These are phyloP conservation scores for Noctua pronuba DNA, from an alignment of 2,888 invertebrate species.

Conservation along the genomic window DNA sequence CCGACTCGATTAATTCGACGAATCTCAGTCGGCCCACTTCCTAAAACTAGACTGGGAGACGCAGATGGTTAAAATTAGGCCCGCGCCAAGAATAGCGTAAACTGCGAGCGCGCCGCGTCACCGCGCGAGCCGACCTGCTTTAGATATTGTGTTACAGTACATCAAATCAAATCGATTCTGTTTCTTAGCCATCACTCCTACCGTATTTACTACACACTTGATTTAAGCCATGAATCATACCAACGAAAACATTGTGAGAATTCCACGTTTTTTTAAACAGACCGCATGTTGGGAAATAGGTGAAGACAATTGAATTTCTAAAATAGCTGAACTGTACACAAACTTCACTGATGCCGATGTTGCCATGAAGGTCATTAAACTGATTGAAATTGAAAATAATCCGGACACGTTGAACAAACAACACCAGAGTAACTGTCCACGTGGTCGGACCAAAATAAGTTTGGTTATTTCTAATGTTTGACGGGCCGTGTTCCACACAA, in stretches of 20 bases:
- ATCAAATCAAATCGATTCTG: slow-evolving; percentile 73
- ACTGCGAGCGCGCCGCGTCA: slow-evolving; percentile 85
- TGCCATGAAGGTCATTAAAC: slow-evolving; percentile 52
- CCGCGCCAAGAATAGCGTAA: slow-evolving; percentile 88
- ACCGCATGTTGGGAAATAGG: slow-evolving; percentile 50
- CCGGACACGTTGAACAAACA: slow-evolving; percentile 23
- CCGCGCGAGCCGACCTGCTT: slow-evolving; percentile 79
- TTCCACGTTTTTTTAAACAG: slow-evolving; percentile 52
- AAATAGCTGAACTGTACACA: slow-evolving; percentile 48
- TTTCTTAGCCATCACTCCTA: slow-evolving; percentile 68
- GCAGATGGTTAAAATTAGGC: slow-evolving; percentile 90
- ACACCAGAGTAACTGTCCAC: slow-evolving; percentile 47
- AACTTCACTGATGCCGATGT: slow-evolving; percentile 20
- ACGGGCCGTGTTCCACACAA: slow-evolving; percentile 65
- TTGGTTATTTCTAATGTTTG: slow-evolving; percentile 69
- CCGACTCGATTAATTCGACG: slow-evolving; percentile 80
- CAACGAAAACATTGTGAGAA: slow-evolving; percentile 66
- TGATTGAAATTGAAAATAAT: slow-evolving; percentile 49
- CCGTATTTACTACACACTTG: slow-evolving; percentile 70
- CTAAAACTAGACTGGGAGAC: slow-evolving; percentile 89
- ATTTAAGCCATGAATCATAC: slow-evolving; percentile 65
- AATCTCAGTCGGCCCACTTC: slow-evolving; percentile 87
- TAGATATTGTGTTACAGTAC: slow-evolving; percentile 88
- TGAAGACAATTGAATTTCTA: slow-evolving; percentile 51
- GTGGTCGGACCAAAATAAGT: slow-evolving; percentile 69